Evolutionary conservation across 2,888 invertebrate genomes (phyloP).

Genomic region (Melanostoma scalare): DNA sequence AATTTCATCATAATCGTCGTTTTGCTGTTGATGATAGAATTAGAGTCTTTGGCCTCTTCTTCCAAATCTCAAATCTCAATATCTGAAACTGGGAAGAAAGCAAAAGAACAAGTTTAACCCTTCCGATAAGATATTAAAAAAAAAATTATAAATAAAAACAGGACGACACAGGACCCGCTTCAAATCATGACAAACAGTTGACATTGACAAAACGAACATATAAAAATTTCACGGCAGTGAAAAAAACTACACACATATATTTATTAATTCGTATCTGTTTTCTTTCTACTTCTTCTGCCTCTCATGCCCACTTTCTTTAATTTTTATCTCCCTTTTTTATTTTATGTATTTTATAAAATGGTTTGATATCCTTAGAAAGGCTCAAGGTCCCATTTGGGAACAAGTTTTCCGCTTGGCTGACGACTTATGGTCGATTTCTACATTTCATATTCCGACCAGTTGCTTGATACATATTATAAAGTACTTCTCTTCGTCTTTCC

Average conservation of each 20-base stretch:
- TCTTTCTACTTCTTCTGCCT: slow-evolving; percentile 31
- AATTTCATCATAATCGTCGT: slow-evolving; percentile 51
- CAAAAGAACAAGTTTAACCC: slow-evolving; percentile 63
- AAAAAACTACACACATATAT: slow-evolving; percentile 11
- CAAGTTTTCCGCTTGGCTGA: slow-evolving; percentile 63
- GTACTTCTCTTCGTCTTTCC: background rate
- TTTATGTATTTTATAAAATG: slow-evolving; percentile 3
- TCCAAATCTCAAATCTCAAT: slow-evolving; percentile 23
- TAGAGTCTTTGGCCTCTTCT: slow-evolving; percentile 50
- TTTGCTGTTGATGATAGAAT: slow-evolving; percentile 33
- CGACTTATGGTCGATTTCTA: slow-evolving; percentile 49
- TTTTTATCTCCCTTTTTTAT: slow-evolving; percentile 35
- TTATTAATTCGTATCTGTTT: background rate
- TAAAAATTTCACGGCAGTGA: slow-evolving; percentile 57
- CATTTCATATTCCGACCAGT: slow-evolving; percentile 40
- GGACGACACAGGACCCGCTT: slow-evolving; percentile 65
- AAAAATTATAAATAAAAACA: slow-evolving; percentile 16
- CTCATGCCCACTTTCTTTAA: slow-evolving; percentile 61
- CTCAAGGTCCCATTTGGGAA: slow-evolving; percentile 65
- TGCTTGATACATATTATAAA: slow-evolving; percentile 11
- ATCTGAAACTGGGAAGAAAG: background rate
- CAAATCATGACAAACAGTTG: slow-evolving; percentile 67
- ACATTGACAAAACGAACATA: slow-evolving; percentile 66
- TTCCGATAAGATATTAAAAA: slow-evolving; percentile 18
- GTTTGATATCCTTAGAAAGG: background rate